These are phyloP conservation scores for Piscicola geometra DNA, from an alignment of 2,888 invertebrate genomes.

Conservation along the genomic window DNA sequence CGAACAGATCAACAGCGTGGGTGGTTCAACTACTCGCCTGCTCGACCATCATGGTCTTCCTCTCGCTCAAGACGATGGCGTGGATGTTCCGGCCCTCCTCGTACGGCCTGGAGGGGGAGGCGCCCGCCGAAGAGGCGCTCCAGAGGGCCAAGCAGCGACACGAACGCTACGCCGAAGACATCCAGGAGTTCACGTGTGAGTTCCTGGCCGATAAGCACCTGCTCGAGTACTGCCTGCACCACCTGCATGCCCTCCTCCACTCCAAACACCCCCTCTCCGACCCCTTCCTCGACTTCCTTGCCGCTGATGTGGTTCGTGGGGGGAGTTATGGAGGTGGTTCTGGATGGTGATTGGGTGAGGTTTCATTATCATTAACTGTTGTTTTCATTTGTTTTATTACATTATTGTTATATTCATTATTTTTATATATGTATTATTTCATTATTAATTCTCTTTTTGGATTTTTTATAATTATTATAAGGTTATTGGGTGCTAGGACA, in stretches of 20 bases:
- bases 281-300: neutral
- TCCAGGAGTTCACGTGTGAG: neutral
- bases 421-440: no score
- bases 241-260: conserved; percentile 26
- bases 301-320: neutral
- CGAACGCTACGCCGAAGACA: neutral
- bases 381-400: no score
- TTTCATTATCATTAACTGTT: no score
- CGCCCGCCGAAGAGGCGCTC: neutral
- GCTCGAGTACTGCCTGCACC: conserved; percentile 21
- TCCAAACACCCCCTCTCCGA: conserved; percentile 16
- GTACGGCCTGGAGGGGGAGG: neutral
- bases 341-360: no score
- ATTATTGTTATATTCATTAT: no score
- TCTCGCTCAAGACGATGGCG: neutral
- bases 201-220: conserved; percentile 14
- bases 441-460: no score
- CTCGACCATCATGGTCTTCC: neutral
- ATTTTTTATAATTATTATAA: no score
- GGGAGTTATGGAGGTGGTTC: no score
- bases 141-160: conserved; percentile 11
- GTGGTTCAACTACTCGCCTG: neutral
- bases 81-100: neutral
- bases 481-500: no score
- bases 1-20: neutral